Evolutionary conservation across 2,797 vertebrate species (phyloP).

Genomic region (Enteromius thamalakanensis): DNA sequence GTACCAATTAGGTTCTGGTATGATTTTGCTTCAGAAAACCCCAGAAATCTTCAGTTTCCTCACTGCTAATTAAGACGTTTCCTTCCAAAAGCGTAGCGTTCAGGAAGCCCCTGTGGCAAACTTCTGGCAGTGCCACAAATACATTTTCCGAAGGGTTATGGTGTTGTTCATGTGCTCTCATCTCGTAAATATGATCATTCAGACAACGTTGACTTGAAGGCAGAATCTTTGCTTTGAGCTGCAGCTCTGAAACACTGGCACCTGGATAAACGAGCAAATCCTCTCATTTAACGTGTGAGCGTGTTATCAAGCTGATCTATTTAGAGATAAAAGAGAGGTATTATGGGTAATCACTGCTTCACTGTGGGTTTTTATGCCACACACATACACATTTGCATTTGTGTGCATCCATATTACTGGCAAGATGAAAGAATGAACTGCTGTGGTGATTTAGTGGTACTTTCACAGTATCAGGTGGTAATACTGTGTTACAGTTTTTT

Average conservation of each 20-base stretch:
- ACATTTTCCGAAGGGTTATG: not conserved
- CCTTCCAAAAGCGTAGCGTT: not conserved
- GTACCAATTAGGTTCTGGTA: not conserved
- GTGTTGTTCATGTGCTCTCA: not conserved
- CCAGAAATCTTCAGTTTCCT: not conserved
- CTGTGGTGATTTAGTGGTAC: not conserved
- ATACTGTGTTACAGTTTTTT: too few relatives aligned
- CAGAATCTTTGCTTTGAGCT: not conserved
- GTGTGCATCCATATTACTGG: not conserved
- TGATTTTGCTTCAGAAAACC: not conserved
- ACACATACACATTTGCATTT: not conserved
- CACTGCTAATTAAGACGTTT: not conserved
- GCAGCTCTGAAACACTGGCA: not conserved
- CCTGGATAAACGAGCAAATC: slow-evolving; percentile 6
- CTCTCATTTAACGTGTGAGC: not conserved
- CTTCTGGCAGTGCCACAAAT: not conserved
- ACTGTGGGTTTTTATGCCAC: not conserved
- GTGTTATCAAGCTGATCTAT: slow-evolving; percentile 22
- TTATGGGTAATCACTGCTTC: slow-evolving; percentile 22
- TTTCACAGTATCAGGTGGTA: not conserved
- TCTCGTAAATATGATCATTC: not conserved
- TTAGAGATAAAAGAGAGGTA: slow-evolving; percentile 22
- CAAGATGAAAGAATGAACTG: not conserved
- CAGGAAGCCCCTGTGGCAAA: slow-evolving; percentile 2
- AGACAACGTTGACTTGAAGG: not conserved